Percentiles rank a stretch among this genome's conserved stretches.
phyloP scores from a whole-genome alignment of 2,888 invertebrate genomes.

The Diarsia dahlii region DNA sequence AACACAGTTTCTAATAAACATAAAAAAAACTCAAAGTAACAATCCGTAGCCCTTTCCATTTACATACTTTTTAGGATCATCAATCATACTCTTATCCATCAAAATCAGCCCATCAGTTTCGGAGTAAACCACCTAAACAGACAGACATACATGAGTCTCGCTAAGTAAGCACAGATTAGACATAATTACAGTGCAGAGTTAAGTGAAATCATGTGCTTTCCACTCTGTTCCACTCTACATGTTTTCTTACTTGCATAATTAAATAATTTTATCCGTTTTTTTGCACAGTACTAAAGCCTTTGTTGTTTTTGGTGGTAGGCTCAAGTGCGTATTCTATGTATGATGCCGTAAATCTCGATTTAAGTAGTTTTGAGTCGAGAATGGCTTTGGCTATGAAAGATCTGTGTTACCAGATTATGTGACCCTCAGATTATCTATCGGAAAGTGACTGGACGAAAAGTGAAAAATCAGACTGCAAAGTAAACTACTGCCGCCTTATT shows the following conservation, averaged over 20 bases:
- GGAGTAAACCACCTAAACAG: background rate
- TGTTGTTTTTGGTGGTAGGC: constrained; percentile 16
- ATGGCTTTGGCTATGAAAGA: background rate
- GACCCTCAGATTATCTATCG: too few species aligned
- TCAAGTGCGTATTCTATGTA: background rate
- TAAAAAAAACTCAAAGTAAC: background rate
- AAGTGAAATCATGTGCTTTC: constrained; percentile 70
- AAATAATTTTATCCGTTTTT: constrained; percentile 44
- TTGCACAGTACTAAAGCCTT: constrained; percentile 25
- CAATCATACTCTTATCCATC: background rate
- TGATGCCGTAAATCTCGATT: background rate
- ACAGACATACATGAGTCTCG: constrained; percentile 24
- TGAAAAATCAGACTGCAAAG: background rate
- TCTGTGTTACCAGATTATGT: background rate
- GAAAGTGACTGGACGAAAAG: background rate
- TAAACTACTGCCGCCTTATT: too few species aligned
- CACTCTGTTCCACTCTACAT: constrained; percentile 72
- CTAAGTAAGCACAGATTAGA: constrained; percentile 48
- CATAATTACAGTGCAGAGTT: constrained; percentile 51
- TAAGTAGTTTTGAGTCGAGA: background rate
- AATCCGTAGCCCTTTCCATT: background rate
- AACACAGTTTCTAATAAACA: too few species aligned
- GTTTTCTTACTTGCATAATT: constrained; percentile 70
- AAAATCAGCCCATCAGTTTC: constrained; percentile 19
- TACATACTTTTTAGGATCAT: background rate